phyloP scores from a whole-genome alignment of 1,140 invertebrate genomes.

The Drosophila arawakana region DNA sequence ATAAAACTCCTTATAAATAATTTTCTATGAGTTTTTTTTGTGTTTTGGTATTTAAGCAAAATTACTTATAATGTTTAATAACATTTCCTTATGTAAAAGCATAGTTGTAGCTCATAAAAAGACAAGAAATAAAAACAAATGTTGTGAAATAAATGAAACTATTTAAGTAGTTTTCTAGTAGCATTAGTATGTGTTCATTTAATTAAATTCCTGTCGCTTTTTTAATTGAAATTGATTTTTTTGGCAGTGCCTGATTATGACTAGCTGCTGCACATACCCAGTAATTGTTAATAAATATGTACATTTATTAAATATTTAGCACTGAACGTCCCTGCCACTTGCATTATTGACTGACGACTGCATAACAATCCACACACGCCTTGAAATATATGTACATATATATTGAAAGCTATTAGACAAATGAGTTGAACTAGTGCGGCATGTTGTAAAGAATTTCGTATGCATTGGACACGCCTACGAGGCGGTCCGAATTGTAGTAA shows the following conservation, averaged over 20 bases:
- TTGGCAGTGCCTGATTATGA: background rate
- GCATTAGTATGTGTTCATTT: too few species aligned
- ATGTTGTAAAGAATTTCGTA: conserved; percentile 58
- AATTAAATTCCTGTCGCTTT: background rate
- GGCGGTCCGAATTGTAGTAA: background rate
- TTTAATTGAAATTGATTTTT: background rate
- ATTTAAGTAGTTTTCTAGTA: too few species aligned
- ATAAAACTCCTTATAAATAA: too few species aligned
- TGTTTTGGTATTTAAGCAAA: too few species aligned
- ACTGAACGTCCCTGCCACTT: conserved; percentile 16
- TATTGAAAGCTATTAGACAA: conserved; percentile 54
- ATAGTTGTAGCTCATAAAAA: too few species aligned
- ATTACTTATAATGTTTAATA: too few species aligned
- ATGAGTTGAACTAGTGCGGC: conserved; percentile 50
- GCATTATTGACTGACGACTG: conserved; percentile 34
- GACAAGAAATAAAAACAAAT: too few species aligned
- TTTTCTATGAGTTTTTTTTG: too few species aligned
- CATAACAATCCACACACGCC: conserved; percentile 32
- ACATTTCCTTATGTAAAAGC: too few species aligned
- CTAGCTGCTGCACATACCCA: background rate
- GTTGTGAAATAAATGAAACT: too few species aligned
- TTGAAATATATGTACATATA: background rate
- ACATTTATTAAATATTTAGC: conserved; percentile 18
- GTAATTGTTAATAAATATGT: conserved; percentile 22
- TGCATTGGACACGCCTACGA: conserved; percentile 27